These are phyloP conservation scores for Adelognathus sp. DNA, from an alignment of 2,888 invertebrate genomes.

Conservation along the genomic window DNA sequence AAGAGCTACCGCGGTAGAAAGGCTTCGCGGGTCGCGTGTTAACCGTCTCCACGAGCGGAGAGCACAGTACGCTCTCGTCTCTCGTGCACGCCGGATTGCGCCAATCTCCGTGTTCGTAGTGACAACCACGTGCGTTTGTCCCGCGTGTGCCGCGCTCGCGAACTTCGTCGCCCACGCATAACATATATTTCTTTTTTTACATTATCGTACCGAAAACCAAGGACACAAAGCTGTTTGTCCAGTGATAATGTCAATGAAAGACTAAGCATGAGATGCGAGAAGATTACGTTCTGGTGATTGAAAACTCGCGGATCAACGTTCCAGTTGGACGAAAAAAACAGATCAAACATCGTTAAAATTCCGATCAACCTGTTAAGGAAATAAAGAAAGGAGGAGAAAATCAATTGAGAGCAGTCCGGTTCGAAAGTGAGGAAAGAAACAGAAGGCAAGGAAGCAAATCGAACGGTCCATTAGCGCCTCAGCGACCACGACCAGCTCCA, in stretches of 20 bases:
- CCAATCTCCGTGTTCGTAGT: slow-evolving; percentile 63
- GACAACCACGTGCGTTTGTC: slow-evolving; percentile 60
- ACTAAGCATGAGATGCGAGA: too few relatives aligned
- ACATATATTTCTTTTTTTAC: neutral
- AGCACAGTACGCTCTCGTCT: slow-evolving; percentile 77
- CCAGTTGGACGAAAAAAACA: too few relatives aligned
- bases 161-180: neutral
- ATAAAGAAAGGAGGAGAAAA: slow-evolving; percentile 41
- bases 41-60: slow-evolving; percentile 74
- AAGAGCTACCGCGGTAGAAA: slow-evolving; percentile 53
- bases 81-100: slow-evolving; percentile 78
- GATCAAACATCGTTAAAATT: neutral
- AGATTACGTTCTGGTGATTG: too few relatives aligned
- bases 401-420: slow-evolving; percentile 65
- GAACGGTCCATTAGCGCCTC: slow-evolving; percentile 52
- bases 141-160: slow-evolving; percentile 37
- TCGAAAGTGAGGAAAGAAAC: slow-evolving; percentile 24
- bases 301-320: too few relatives aligned
- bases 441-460: slow-evolving; percentile 35
- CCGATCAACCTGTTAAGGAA: slow-evolving; percentile 5
- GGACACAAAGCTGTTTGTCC: neutral
- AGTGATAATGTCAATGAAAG: too few relatives aligned
- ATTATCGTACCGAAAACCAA: neutral
- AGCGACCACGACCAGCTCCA: slow-evolving; percentile 32
- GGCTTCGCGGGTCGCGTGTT: slow-evolving; percentile 73